A percentile compares a stretch with the other conserved stretches of the same genome.
Evolutionary conservation across 2,113 vertebrate genomes (phyloP).

Genomic region (Microcebus ravelobensis): DNA sequence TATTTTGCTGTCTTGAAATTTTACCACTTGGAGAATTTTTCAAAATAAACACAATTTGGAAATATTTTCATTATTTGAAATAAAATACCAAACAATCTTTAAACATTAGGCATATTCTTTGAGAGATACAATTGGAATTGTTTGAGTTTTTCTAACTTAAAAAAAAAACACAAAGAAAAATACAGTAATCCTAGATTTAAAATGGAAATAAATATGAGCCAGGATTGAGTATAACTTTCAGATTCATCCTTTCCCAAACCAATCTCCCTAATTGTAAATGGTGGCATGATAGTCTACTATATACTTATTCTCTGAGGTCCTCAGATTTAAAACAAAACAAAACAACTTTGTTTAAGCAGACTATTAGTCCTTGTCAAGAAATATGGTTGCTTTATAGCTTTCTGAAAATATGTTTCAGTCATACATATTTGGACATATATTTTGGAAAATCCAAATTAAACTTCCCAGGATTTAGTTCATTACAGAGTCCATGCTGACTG

Average conservation of each 20-base stretch:
- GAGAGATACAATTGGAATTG: neutral
- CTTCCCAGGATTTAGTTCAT: slow-evolving; percentile 79
- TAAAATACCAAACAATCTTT: slow-evolving; percentile 29
- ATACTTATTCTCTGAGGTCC: neutral
- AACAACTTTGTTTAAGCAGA: neutral
- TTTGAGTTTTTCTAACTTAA: slow-evolving; percentile 15
- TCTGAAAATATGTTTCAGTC: slow-evolving; percentile 74
- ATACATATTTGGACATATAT: slow-evolving; percentile 72
- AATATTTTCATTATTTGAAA: slow-evolving; percentile 47
- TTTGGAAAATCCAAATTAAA: slow-evolving; percentile 83
- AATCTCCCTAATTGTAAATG: neutral
- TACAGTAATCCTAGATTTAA: neutral
- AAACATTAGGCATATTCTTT: neutral
- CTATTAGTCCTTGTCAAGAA: slow-evolving; percentile 42
- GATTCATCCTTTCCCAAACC: neutral
- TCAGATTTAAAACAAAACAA: neutral
- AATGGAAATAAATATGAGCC: neutral
- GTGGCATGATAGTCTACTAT: neutral
- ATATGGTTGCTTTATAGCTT: slow-evolving; percentile 58
- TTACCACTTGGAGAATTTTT: neutral
- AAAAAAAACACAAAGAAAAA: slow-evolving; percentile 31
- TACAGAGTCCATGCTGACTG: slow-evolving; percentile 64
- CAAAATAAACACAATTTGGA: slow-evolving; percentile 16
- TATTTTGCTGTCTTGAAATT: neutral
- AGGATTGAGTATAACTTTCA: neutral